phyloP scores from a whole-genome alignment of 2,888 invertebrate genomes.

The Mystacides longicornis region DNA sequence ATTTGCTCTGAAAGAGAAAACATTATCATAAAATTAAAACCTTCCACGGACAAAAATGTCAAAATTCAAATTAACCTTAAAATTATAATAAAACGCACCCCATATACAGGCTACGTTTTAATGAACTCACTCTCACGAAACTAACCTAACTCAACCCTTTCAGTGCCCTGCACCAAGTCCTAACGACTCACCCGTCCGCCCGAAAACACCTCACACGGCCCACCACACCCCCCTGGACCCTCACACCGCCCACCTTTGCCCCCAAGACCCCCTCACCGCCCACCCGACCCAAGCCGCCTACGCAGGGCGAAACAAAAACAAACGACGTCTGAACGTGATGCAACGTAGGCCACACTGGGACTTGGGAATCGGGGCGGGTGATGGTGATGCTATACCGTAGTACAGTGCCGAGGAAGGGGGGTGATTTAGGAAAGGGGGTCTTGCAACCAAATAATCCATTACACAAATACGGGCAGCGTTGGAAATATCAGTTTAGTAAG shows the following conservation, averaged over 20 bases:
- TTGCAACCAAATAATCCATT: not conserved
- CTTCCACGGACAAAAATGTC: no score
- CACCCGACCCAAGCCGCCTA: slow-evolving; percentile 15
- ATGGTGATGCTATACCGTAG: not conserved
- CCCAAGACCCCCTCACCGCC: not conserved
- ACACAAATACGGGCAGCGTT: not conserved
- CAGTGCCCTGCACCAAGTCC: slow-evolving; percentile 1
- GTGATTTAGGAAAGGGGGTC: not conserved
- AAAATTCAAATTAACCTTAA: no score
- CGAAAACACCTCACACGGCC: not conserved
- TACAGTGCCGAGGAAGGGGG: slow-evolving; percentile 2
- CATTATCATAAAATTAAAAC: no score
- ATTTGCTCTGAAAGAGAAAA: no score
- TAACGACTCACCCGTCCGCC: slow-evolving; percentile 7
- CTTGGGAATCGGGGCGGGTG: slow-evolving; percentile 11
- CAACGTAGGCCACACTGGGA: slow-evolving; percentile 26
- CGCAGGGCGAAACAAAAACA: slow-evolving; percentile 26
- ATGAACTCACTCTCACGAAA: slow-evolving; percentile 17
- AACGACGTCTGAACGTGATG: slow-evolving; percentile 25
- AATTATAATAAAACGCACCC: no score
- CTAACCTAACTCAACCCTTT: slow-evolving; percentile 10
- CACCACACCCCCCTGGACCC: slow-evolving; percentile 1
- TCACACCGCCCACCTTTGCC: not conserved
- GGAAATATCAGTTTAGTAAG: not conserved
- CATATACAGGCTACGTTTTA: no score